A percentile compares a stretch with the other conserved stretches of the same genome.
Conservation (phyloP, 2,797 vertebrate species). For the Halcyon chelicuti region DNA sequence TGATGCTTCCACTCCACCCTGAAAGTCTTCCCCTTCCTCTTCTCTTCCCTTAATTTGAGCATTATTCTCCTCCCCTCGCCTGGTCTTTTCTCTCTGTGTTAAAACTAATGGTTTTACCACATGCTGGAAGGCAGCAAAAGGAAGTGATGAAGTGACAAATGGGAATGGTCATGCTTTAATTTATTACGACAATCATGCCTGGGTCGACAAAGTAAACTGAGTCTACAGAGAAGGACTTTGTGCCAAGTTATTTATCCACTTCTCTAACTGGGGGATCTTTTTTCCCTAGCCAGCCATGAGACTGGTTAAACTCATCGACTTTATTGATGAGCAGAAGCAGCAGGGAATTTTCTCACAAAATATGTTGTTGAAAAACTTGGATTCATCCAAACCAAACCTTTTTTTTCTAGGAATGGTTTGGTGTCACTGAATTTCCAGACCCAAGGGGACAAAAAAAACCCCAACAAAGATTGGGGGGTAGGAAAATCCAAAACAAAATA, state of each 20-base stretch:
- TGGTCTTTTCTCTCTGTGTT: background rate
- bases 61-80: background rate
- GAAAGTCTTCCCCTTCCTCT: background rate
- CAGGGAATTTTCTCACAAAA: slow-evolving; percentile 59
- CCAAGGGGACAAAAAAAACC: background rate
- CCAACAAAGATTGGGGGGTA: background rate
- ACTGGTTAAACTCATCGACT: slow-evolving; percentile 55
- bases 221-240: slow-evolving; percentile 65
- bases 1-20: background rate
- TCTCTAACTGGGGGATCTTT: slow-evolving; percentile 38
- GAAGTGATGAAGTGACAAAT: slow-evolving; percentile 73
- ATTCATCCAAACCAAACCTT: background rate
- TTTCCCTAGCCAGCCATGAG: slow-evolving; percentile 35
- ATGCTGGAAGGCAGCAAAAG: slow-evolving; percentile 67
- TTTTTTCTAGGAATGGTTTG: background rate
- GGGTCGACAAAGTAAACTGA: slow-evolving; percentile 69
- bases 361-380: slow-evolving; percentile 4
- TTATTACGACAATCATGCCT: slow-evolving; percentile 50
- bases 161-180: slow-evolving; percentile 67
- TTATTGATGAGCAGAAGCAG: slow-evolving; percentile 61
- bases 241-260: slow-evolving; percentile 69
- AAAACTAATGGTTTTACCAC: slow-evolving; percentile 59
- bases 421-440: slow-evolving; percentile 21
- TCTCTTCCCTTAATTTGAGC: background rate
- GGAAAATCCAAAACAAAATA: background rate